Evolutionary conservation across 2,113 vertebrate genomes (phyloP), one percentile per base, ranked within the genome.

Genomic region (Tetraodon nigroviridis): DNA sequence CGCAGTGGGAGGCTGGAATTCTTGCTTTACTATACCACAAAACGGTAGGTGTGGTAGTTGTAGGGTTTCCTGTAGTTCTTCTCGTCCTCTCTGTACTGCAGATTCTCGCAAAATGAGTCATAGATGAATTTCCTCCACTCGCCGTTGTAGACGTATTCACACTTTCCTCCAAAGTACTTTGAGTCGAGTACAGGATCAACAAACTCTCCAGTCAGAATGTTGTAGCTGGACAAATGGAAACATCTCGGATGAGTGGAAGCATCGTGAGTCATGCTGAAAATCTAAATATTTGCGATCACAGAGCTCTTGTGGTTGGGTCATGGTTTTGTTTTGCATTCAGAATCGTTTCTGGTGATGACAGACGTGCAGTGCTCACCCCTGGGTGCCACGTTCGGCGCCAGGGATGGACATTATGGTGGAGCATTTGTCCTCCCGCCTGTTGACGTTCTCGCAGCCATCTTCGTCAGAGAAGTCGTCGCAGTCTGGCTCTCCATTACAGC

Each of bases 11-110:
- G 0, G 22, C 41, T 46, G 14, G 12, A 51, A 53, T 41, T 10
- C 13, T 8, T 32, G 14, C 6, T 14, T 45, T 13, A 47, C 59
- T 32, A 8, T 85, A 98, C 96, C 81, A 93, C 73, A 79, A 96
- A 93, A 0, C 87, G 92, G 77, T 95, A 99, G 0, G 81, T 3
- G 7, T 93, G 92, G 59, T 95, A 92, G 84, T 98, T 99, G 86
- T 95, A 93, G 0, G 96, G 94, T 67, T 94, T 95, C 64, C 93
- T 85, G 76, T 90, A 98, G 67, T 95, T 93, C 65, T 97, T 99
- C 62, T 95, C 93, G 0, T 93, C 91, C 0, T 94, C 91, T 0
- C 90, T 92, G 2, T 96, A 94, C 66, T 92, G 87, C 53, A 99
- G 87, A 8, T 50, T 91, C 71, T 99, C 95, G 13, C 96, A 99